Conservation (phyloP, 2,797 vertebrate species). For the Limnodromus scolopaceus region DNA sequence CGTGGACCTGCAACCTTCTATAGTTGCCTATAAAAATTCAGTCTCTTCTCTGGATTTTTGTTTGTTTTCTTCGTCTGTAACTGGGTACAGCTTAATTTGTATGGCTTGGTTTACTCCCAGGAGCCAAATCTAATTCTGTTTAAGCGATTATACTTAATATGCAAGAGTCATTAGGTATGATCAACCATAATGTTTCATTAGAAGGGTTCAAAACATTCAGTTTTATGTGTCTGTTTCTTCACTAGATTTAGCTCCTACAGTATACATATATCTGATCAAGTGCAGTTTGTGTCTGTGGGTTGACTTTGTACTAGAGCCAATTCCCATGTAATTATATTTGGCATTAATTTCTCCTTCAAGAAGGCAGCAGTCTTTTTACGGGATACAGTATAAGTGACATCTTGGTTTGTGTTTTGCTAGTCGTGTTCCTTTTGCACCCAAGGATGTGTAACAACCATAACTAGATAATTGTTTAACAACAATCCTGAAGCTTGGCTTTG, state of each 20-base stretch:
- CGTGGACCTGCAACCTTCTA: not conserved
- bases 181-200: constrained; percentile 36
- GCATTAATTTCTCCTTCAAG: not conserved
- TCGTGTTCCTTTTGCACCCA: not conserved
- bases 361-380: not conserved
- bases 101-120: constrained; percentile 1
- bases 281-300: constrained; percentile 43
- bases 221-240: constrained; percentile 8
- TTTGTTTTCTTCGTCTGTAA: constrained; percentile 14
- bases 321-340: constrained; percentile 19
- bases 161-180: constrained; percentile 33
- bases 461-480: not conserved
- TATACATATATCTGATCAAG: constrained; percentile 38
- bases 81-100: not conserved
- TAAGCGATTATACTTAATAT: constrained; percentile 42
- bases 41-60: not conserved
- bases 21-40: not conserved
- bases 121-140: constrained; percentile 20
- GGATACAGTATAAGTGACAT: not conserved
- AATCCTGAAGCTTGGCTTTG: not conserved
- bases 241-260: constrained; percentile 6
- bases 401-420: not conserved
- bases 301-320: constrained; percentile 48
- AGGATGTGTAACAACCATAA: not conserved
- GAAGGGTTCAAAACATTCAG: not conserved